Percentiles rank a stretch among this genome's conserved stretches.
These are phyloP conservation scores for Drosophila rufa DNA, from an alignment of 1,140 invertebrate genomes.

Conservation along the genomic window DNA sequence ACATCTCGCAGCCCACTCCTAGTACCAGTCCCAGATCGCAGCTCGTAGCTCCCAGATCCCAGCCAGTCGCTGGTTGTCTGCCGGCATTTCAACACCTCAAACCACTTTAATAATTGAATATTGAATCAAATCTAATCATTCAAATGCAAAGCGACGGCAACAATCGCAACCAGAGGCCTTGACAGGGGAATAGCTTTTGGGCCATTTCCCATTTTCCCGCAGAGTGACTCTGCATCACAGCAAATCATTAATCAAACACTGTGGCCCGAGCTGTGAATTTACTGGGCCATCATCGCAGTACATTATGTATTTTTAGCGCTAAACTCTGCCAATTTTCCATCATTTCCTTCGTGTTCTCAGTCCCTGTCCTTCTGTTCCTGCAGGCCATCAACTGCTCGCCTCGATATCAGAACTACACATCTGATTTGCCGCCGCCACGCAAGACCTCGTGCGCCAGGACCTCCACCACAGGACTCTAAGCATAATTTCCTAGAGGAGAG, in stretches of 20 bases:
- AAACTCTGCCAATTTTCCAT: conserved; percentile 46
- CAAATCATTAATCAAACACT: conserved; percentile 79
- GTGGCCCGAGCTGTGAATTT: conserved; percentile 45
- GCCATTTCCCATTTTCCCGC: conserved; percentile 12
- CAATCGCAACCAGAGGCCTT: conserved; percentile 41
- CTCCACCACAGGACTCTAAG: conserved; percentile 77
- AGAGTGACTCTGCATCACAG: conserved; percentile 42
- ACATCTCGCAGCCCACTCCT: conserved; percentile 4
- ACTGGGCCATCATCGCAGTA: conserved; percentile 38
- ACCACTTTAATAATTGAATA: conserved; percentile 83
- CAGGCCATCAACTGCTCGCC: conserved; percentile 78
- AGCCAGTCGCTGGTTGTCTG: conserved; percentile 49
- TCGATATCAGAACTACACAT: conserved; percentile 78
- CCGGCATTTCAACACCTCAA: conserved; percentile 79
- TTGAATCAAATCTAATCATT: conserved; percentile 83
- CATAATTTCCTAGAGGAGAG: conserved; percentile 1
- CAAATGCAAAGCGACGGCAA: conserved; percentile 71
- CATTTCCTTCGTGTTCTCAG: conserved; percentile 26
- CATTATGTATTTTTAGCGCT: conserved; percentile 63
- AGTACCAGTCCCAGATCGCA: conserved; percentile 4
- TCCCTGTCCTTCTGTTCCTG: conserved; percentile 35
- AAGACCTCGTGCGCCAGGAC: conserved; percentile 79
- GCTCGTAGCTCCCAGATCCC: conserved; percentile 15
- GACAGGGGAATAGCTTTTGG: conserved; percentile 54
- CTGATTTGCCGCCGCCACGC: conserved; percentile 80